Evolutionary conservation across 2,888 invertebrate species (phyloP), one percentile per base, ranked within the genome.

Genomic region (Synergus itoensis): DNA sequence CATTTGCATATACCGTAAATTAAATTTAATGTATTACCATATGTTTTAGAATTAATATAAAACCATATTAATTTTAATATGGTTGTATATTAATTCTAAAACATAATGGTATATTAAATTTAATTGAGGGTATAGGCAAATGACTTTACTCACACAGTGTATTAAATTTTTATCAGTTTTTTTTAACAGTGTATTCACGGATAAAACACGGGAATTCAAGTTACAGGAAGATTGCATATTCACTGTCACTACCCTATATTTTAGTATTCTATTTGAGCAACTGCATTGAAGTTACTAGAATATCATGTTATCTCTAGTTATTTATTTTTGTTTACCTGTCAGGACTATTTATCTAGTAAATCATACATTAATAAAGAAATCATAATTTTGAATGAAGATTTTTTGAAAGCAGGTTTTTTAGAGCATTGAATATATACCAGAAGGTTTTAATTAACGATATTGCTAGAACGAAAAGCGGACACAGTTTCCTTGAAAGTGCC

Each of bases 401-500:
- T 28, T 28, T 28, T n/a, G n/a, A 28, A 3, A 28, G 28, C 28
- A 28, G 28, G 28, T 28, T 28, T 28, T 28, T 28, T 28, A 28
- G 28, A 53, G 8, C 4, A 40, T 65, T 65, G 21, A 65, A 41
- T 11, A 3, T 65, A 28, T 28, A 28, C 28, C n/a, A 18, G 18
- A 65, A 43, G n/a, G 41, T 43, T 43, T n/a, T 4, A 65, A 65
- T 65, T 65, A 65, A 65, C 41, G 41, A 5, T 12, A 18, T 21
- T 43, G 7, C 18, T 43, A 3, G 4, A 43, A 40, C 7, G 12
- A 18, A 65, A 21, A 60, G 12, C 53, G n/a, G 5, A 53, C 5
- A 43, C 43, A 65, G 21, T 48, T 69, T 8, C 43, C 67, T 28
- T 14, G 67, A 69, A 69, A 45, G 45, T 69, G 67, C 45, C 43